Evolutionary conservation across 2,113 vertebrate genomes (phyloP).

Genomic region (Cettia cetti): DNA sequence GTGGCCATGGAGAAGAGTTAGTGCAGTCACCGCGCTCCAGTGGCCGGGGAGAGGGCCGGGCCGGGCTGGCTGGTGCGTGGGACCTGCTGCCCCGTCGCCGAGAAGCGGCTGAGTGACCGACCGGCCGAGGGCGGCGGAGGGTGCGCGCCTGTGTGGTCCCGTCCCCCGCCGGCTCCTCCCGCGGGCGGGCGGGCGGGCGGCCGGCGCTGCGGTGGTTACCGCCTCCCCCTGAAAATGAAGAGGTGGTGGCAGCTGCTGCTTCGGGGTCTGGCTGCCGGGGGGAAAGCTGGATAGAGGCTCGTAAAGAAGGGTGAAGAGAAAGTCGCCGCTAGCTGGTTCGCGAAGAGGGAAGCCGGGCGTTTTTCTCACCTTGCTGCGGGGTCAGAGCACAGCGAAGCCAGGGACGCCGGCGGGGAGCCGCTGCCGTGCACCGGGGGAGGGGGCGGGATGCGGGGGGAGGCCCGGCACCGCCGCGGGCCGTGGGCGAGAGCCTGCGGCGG

Average conservation of each 20-base stretch:
- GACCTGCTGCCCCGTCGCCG: background rate
- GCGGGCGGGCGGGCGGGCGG: background rate
- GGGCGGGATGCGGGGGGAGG: background rate
- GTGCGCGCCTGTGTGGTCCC: background rate
- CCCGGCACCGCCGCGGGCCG: background rate
- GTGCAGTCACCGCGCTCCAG: background rate
- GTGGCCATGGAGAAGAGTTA: background rate
- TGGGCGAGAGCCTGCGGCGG: background rate
- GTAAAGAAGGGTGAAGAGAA: background rate
- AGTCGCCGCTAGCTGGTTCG: background rate
- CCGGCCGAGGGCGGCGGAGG: background rate
- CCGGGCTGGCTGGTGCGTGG: background rate
- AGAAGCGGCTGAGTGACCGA: background rate
- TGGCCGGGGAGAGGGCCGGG: background rate
- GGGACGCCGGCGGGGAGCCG: background rate
- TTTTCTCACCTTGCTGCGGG: background rate
- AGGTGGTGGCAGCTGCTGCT: slow-evolving; percentile 17
- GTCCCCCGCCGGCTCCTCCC: background rate
- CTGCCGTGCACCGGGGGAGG: background rate
- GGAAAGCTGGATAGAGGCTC: slow-evolving; percentile 17
- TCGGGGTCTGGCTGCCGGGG: slow-evolving; percentile 5
- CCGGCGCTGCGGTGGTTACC: background rate
- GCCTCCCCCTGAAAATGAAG: background rate
- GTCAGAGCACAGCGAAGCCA: background rate
- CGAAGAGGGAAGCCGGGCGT: background rate